phyloP scores from a whole-genome alignment of 2,113 vertebrate species.

The Acrocephalus arundinaceus region DNA sequence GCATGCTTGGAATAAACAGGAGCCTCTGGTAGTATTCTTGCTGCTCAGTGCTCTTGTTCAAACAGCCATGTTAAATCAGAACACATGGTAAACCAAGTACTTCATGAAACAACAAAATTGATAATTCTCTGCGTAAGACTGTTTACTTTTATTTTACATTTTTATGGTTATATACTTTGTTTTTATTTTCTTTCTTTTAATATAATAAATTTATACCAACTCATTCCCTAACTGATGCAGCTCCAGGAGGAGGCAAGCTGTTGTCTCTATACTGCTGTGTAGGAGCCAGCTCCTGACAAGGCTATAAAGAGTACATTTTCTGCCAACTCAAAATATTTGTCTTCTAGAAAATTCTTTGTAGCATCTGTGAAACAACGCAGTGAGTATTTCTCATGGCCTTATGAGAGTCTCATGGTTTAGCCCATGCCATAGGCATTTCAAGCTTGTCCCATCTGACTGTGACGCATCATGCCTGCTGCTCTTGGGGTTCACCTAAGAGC shows the following conservation, averaged over 20 bases:
- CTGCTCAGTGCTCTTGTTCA: background rate
- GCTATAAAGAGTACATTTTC: background rate
- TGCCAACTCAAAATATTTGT: background rate
- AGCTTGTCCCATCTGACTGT: background rate
- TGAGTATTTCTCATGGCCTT: background rate
- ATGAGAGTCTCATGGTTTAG: background rate
- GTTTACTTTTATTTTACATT: background rate
- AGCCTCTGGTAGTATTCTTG: background rate
- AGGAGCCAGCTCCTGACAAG: background rate
- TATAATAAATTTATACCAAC: background rate
- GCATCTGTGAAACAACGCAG: background rate
- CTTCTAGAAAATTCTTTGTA: background rate
- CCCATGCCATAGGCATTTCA: background rate
- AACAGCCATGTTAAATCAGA: constrained; percentile 1
- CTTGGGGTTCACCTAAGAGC: background rate
- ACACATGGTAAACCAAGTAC: background rate
- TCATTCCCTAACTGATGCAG: background rate
- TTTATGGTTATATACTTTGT: background rate
- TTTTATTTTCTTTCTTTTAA: background rate
- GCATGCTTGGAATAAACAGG: background rate
- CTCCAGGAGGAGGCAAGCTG: background rate
- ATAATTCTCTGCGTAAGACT: background rate
- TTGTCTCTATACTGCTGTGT: background rate
- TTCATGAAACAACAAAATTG: background rate
- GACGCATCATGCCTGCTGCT: background rate